Evolutionary conservation across 2,797 vertebrate species (phyloP).

Genomic region (Sebastes matsubarae): DNA sequence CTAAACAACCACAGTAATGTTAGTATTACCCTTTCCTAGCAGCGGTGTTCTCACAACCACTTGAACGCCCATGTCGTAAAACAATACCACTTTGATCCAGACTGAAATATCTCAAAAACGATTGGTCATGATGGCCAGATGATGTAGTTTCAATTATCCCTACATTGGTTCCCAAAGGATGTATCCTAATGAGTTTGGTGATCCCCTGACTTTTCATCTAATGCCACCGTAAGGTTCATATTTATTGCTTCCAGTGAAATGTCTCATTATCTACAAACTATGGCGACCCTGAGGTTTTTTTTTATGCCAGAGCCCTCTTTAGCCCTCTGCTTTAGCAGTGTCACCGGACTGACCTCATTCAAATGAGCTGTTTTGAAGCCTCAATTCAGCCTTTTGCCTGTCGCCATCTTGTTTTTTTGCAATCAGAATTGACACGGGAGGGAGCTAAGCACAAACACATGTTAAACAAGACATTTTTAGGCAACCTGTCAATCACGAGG

Average conservation of each 20-base stretch:
- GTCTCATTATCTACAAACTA: background rate
- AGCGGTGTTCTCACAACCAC: too few relatives aligned
- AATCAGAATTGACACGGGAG: too few relatives aligned
- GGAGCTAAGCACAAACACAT: too few relatives aligned
- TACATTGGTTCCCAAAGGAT: background rate
- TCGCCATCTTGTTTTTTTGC: too few relatives aligned
- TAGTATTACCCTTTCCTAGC: too few relatives aligned
- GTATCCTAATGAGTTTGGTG: background rate
- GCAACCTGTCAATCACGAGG: rapidly evolving
- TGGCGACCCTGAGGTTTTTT: background rate
- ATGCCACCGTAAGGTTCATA: background rate
- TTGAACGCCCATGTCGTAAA: too few relatives aligned
- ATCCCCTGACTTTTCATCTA: background rate
- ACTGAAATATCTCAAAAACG: background rate
- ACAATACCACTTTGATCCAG: background rate
- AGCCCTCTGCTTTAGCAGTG: background rate
- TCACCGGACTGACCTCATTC: background rate
- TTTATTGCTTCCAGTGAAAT: background rate
- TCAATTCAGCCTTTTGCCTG: too few relatives aligned
- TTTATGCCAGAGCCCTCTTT: background rate
- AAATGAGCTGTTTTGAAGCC: background rate
- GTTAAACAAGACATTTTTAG: too few relatives aligned
- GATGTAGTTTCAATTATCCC: too few relatives aligned
- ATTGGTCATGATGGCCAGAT: background rate
- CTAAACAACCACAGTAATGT: too few relatives aligned